These are phyloP conservation scores for Oreotrochilus melanogaster DNA, from an alignment of 2,113 vertebrate genomes.

Conservation along the genomic window DNA sequence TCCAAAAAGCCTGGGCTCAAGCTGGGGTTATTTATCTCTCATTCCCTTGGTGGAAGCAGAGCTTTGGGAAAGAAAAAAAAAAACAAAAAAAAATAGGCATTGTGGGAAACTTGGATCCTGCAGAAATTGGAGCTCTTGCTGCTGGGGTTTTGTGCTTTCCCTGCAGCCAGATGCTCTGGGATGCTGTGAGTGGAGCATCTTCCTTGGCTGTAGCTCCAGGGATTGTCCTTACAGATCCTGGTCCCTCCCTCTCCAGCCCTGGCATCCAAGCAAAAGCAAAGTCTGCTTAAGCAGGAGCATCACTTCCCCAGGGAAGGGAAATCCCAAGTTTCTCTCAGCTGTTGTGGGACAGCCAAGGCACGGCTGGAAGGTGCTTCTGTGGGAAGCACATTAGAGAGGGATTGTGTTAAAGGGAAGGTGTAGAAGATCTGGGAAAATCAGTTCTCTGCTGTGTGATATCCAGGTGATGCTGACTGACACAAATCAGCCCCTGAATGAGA, in stretches of 20 bases:
- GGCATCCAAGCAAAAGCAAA: accelerated
- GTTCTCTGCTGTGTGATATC: accelerated
- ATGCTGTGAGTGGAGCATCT: accelerated
- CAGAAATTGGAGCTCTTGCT: background rate
- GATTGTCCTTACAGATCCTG: background rate
- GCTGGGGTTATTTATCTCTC: background rate
- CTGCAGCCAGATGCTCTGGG: accelerated
- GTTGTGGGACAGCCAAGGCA: accelerated
- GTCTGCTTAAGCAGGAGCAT: accelerated
- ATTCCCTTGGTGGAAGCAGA: background rate
- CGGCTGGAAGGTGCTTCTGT: background rate
- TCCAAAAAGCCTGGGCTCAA: background rate
- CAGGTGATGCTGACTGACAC: background rate
- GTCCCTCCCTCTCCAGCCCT: accelerated
- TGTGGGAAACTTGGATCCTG: background rate
- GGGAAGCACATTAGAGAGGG: accelerated
- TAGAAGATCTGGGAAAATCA: background rate
- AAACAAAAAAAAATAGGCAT: accelerated
- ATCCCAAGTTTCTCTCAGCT: accelerated
- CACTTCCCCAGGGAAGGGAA: accelerated
- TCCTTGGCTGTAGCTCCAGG: background rate
- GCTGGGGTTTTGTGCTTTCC: accelerated
- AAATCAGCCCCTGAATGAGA: background rate
- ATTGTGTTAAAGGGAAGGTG: background rate
- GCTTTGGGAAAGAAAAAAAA: background rate